Evolutionary conservation across 2,113 vertebrate species (phyloP).

Genomic region (Coryphaenoides rupestris): DNA sequence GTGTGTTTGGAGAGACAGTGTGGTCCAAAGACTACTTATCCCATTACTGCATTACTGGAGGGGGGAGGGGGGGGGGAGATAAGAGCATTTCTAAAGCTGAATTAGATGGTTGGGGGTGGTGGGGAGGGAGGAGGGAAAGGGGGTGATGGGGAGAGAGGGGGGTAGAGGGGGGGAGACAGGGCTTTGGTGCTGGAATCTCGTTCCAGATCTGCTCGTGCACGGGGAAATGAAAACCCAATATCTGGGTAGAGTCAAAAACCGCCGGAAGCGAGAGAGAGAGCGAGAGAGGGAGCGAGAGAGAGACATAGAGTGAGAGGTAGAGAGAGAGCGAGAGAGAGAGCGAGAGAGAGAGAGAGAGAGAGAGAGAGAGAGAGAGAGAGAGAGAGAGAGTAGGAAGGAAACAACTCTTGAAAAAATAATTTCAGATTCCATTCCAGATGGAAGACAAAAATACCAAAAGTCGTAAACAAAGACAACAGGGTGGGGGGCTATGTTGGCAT

Average conservation of each 20-base stretch:
- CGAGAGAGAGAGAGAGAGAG: too few relatives aligned
- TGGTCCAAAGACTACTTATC: conserved; percentile 77
- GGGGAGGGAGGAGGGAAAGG: conserved; percentile 14
- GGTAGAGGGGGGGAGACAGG: conserved; percentile 14
- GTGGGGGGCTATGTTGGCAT: conserved; percentile 29
- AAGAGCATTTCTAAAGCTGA: conserved; percentile 66
- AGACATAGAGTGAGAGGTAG: too few relatives aligned
- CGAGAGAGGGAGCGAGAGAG: background rate
- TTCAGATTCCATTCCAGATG: conserved; percentile 29
- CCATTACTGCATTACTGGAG: conserved; percentile 69
- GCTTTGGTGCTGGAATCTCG: conserved; percentile 27
- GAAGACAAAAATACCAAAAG: conserved; percentile 28
- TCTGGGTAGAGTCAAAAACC: conserved; percentile 37
- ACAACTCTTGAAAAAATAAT: conserved; percentile 21
- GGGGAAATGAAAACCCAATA: conserved; percentile 59
- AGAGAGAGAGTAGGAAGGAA: background rate
- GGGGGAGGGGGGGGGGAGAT: conserved; percentile 54
- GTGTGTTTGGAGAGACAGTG: conserved; percentile 61
- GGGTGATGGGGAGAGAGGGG: too few relatives aligned
- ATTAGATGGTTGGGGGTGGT: conserved; percentile 65
- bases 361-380: background rate
- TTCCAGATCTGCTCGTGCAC: conserved; percentile 56
- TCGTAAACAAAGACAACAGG: conserved; percentile 44
- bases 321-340: too few relatives aligned
- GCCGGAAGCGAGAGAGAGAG: background rate